Evolutionary conservation across 2,113 vertebrate genomes (phyloP).

Genomic region (Clupea harengus): DNA sequence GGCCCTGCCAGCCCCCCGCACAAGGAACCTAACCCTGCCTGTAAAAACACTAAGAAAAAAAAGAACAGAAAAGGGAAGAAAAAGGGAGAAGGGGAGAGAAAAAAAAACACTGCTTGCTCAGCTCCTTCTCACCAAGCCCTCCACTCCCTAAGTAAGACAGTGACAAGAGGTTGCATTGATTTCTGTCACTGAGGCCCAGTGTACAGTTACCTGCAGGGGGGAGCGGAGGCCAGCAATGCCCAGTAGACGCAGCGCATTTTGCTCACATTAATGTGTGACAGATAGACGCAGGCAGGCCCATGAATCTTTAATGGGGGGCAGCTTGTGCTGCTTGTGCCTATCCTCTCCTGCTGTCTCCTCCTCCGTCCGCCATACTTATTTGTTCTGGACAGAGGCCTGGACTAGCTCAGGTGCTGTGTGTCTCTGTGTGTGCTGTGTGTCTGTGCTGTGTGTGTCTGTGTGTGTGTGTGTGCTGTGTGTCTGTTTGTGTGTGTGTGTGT

Average conservation of each 20-base stretch:
- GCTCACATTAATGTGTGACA: constrained; percentile 53
- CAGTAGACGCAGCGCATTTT: constrained; percentile 42
- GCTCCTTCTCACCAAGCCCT: not conserved
- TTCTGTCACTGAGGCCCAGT: constrained; percentile 39
- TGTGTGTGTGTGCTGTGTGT: not conserved
- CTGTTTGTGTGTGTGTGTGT: not conserved
- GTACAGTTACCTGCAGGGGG: constrained; percentile 32
- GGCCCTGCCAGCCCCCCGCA: not conserved
- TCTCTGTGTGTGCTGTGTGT: not conserved
- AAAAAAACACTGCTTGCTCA: not conserved
- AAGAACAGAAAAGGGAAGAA: not conserved
- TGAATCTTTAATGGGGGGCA: constrained; percentile 50
- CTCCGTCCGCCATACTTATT: not conserved
- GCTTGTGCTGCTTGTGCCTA: not conserved
- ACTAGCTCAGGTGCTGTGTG: not conserved
- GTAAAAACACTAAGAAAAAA: not conserved
- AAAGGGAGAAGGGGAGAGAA: not conserved
- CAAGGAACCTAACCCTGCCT: no score
- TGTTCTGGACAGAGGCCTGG: not conserved
- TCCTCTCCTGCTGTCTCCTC: not conserved
- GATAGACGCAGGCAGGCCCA: constrained; percentile 46
- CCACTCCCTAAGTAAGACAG: constrained; percentile 27
- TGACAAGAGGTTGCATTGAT: constrained; percentile 50
- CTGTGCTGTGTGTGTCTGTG: not conserved
- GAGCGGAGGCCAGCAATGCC: constrained; percentile 33